Evolutionary conservation across 1,140 invertebrate genomes (phyloP), one percentile per base, ranked within the genome.

Genomic region (Bombus confusus): DNA sequence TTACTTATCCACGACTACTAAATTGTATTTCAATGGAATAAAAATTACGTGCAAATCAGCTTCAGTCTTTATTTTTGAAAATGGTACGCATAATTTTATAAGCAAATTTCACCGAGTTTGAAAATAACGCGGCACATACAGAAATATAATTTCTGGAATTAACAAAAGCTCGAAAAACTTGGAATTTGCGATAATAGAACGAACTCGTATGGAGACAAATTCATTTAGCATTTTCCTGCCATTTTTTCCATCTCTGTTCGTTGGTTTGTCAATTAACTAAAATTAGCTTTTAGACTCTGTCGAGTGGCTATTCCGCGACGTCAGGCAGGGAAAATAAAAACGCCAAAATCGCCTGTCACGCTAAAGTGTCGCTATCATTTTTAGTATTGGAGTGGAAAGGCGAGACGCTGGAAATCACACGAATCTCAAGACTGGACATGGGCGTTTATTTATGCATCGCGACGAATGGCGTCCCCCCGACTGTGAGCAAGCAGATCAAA

Each of bases 371-470:
- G 28, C 34, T 74, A 83, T 82, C 57, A 28, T 62, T 93, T 96
- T 52, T 95, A 98, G 98, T 98, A 88, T 93, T 95, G 59, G 98
- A 98, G 92, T 98, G 97, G 97, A 97, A 98, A 91, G 98, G 98
- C 37, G 97, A 98, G 90, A 97, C 96, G 5, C 93, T 99, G 91
- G 98, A 98, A 91, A 97, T 99, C 95, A 96, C 96, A 5, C 96
- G 97, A 88, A 98, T 99, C 88, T 98, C 98, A 43, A 96, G 98
- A 76, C 95, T 99, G 73, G 98, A 98, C 92, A 98, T 98, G 98
- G 98, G 98, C 31, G 97, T 97, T 59, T 98, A 98, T 95, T 96
- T 98, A 59, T 98, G 98, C 94, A 98, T 98, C 83, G 98, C 98
- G 28, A 95, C 93, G 92, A 98, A 97, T 92, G 97, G 97, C 5